Percentiles rank a stretch among this genome's conserved stretches.
Conservation (phyloP, 2,113 vertebrate species). For the Aegotheles bennettii region DNA sequence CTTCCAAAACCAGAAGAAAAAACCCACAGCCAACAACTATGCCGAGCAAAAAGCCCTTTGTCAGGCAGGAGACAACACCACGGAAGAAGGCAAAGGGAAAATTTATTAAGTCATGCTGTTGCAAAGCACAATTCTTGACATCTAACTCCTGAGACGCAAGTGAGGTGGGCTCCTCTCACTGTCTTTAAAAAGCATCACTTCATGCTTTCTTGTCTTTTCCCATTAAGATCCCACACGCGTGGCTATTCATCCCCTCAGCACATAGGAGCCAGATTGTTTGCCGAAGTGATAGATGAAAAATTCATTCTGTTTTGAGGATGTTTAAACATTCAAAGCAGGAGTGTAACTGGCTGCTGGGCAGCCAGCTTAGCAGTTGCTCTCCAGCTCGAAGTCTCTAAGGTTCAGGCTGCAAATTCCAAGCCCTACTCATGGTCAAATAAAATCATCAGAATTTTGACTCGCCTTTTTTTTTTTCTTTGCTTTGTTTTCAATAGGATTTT, state of each 20-base stretch:
- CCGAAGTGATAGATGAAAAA: conserved; percentile 61
- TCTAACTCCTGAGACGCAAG: background rate
- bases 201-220: conserved; percentile 23
- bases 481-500: background rate
- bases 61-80: background rate
- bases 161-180: background rate
- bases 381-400: background rate
- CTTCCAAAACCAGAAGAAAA: background rate
- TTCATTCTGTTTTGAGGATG: conserved; percentile 52
- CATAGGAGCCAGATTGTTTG: conserved; percentile 61
- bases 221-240: conserved; percentile 37
- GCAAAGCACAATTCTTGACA: background rate
- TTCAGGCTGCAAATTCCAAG: background rate
- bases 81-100: background rate
- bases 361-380: background rate
- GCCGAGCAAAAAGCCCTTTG: background rate
- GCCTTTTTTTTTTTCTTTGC: background rate
- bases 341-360: conserved; percentile 25
- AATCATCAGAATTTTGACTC: background rate
- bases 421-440: background rate
- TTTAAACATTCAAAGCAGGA: conserved; percentile 60
- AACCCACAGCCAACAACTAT: background rate
- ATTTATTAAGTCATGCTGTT: background rate
- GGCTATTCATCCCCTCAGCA: conserved; percentile 50
- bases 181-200: conserved; percentile 1